These are phyloP conservation scores for Carassius gibelio DNA, from an alignment of 2,113 vertebrate species.

Conservation along the genomic window DNA sequence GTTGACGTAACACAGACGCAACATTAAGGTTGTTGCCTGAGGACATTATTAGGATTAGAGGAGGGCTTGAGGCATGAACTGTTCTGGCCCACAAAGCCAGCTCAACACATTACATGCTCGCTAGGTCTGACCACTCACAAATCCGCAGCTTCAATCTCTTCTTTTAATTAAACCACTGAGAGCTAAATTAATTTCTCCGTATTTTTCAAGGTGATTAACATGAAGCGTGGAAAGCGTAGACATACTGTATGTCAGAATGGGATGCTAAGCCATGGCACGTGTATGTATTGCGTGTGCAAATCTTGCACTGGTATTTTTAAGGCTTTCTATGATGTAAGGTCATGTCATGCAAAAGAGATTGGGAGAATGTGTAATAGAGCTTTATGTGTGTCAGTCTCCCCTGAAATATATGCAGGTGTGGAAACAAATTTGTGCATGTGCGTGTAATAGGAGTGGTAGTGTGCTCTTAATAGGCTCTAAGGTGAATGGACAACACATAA, in stretches of 20 bases:
- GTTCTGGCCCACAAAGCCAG: slow-evolving; percentile 54
- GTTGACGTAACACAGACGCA: slow-evolving; percentile 38
- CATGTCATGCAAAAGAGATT: slow-evolving; percentile 14
- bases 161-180: slow-evolving; percentile 71
- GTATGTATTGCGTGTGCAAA: too few species aligned
- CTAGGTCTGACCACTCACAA: slow-evolving; percentile 61
- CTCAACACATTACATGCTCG: slow-evolving; percentile 63
- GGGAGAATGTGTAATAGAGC: neutral
- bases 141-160: slow-evolving; percentile 65
- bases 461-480: neutral
- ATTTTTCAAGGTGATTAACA: slow-evolving; percentile 52
- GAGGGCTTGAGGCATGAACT: slow-evolving; percentile 53
- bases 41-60: slow-evolving; percentile 51
- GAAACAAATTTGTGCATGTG: neutral
- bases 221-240: slow-evolving; percentile 32
- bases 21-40: slow-evolving; percentile 23
- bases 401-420: neutral
- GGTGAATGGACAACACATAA: slow-evolving; percentile 22
- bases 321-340: slow-evolving; percentile 7
- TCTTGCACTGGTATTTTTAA: too few species aligned
- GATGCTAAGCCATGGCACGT: neutral
- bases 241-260: slow-evolving; percentile 38
- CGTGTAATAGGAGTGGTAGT: neutral
- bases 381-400: neutral
- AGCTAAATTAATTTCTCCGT: slow-evolving; percentile 50